Conservation (phyloP, 2,113 vertebrate genomes). For the Scalopus aquaticus region DNA sequence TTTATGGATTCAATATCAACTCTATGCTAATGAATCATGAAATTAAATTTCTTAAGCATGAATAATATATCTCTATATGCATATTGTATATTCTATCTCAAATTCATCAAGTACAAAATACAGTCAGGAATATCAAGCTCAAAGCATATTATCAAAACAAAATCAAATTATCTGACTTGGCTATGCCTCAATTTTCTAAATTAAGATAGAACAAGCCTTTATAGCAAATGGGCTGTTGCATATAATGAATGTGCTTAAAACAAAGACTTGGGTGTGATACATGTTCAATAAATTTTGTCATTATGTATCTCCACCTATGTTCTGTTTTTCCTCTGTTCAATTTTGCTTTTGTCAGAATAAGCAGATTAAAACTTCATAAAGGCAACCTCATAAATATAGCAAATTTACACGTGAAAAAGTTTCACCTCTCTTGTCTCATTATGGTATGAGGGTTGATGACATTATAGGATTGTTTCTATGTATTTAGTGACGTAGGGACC, state of each 20-base stretch:
- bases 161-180: neutral
- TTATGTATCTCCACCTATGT: neutral
- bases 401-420: neutral
- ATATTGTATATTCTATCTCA: neutral
- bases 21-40: neutral
- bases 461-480: neutral
- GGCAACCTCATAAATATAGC: neutral
- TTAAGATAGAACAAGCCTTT: neutral
- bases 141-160: neutral
- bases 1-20: neutral
- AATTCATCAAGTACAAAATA: neutral
- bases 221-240: neutral
- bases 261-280: neutral
- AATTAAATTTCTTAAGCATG: neutral
- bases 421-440: neutral
- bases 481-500: neutral
- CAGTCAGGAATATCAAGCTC: neutral
- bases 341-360: neutral
- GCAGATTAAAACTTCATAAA: neutral
- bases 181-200: neutral
- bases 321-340: neutral
- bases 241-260: neutral
- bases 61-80: neutral
- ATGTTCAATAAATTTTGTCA: neutral
- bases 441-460: neutral